Base-by-base conservation (phyloP, 2,797 vertebrate species). In the Merluccius polli region DNA sequence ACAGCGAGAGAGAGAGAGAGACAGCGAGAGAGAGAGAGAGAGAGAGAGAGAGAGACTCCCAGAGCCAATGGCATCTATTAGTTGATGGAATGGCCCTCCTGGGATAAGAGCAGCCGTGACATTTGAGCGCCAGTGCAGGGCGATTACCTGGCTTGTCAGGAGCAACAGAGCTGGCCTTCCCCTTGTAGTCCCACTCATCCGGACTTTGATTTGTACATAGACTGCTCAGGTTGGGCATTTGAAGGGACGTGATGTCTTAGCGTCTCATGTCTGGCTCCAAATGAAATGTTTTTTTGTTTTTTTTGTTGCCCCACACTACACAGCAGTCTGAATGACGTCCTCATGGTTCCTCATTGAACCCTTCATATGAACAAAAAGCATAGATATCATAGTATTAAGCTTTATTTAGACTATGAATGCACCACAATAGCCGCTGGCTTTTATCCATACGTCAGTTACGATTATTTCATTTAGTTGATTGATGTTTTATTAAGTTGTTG, bases 21-120 rank as follows among this genome's bases (percentile, higher is more conserved):
- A 72, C n/a, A n/a, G n/a, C n/a, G 59, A 27, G 41, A 44, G 10
- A 18, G 21, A 65, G 82, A 44, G 41, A 52, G 48, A 52, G 81
- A 67, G 80, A 71, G 84, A 84, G 79, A 86, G 85, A 74, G 81
- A 71, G 9, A 30, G 52, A 63, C 21, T 18, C 24, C 52, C 9
- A 59, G 21, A 59, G 18, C 21, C 78, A 83, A 69, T 85, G 85
- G 82, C 89, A 89, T 92, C 91, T 90, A 90, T 91, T 90, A 84
- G 86, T 76, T 87, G 89, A 85, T 83, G 78, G 86, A 91, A 88
- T 83, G 80, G 85, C 85, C 82, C 92, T 89, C 89, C 87, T 89
- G 89, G 90, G 87, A 91, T 83, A 79, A 88, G 84, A 87, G 83
- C 82, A 85, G 81, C 73, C 84, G 78, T 90, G 91, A 91, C 90